Conservation (phyloP, 64 coral and sea anemone genomes). For the Dendronephthya gigantea region DNA sequence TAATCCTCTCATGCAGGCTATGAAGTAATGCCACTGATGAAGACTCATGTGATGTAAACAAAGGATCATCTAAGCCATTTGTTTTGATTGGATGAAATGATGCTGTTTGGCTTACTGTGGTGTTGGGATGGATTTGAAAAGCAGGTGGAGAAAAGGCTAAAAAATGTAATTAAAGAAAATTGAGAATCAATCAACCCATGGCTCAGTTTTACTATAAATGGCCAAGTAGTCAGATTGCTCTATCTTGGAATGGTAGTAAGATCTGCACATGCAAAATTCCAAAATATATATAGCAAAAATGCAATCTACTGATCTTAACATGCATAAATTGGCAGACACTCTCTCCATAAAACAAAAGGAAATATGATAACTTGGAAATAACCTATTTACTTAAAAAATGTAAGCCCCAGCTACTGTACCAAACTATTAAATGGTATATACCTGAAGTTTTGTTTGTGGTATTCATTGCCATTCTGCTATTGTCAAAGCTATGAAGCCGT, state of each 20-base stretch:
- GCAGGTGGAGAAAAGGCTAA: neutral
- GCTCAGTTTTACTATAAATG: neutral
- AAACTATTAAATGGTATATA: neutral
- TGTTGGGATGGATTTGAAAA: neutral
- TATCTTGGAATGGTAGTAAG: too few relatives aligned
- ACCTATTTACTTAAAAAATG: too few relatives aligned
- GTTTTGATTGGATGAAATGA: neutral
- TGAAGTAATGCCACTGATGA: neutral
- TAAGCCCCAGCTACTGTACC: too few relatives aligned
- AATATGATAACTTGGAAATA: too few relatives aligned
- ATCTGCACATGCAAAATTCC: too few relatives aligned
- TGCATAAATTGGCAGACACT: too few relatives aligned
- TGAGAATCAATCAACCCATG: neutral
- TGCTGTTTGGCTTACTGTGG: neutral
- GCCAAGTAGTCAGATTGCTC: too few relatives aligned
- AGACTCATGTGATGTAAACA: neutral
- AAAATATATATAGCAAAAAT: too few relatives aligned
- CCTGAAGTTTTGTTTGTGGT: neutral
- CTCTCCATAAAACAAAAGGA: too few relatives aligned
- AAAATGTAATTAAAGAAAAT: neutral
- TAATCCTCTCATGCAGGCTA: neutral
- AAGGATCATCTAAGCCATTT: neutral
- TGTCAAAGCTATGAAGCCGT: neutral
- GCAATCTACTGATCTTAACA: too few relatives aligned
- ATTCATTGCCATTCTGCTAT: neutral